Base-by-base conservation (phyloP, 2,113 vertebrate genomes). In the Anser cygnoides region DNA sequence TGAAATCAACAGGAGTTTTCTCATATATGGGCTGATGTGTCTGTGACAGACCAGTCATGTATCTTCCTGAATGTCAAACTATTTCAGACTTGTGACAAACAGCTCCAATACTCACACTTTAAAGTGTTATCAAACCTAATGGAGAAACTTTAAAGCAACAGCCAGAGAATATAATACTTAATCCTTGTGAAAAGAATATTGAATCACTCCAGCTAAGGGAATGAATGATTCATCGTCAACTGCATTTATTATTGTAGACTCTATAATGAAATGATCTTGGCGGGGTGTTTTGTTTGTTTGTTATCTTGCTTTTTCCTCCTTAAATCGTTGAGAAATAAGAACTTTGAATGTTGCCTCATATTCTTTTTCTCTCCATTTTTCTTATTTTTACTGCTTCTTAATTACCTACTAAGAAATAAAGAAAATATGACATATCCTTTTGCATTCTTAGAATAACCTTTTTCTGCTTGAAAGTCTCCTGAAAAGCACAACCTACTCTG, bases 401-500 rank as follows among this genome's bases (percentile, higher is more conserved):
- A 96, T 97, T 97, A 83, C 84, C 73, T 95, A 68, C 37, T 81
- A 93, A 89, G 89, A 89, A 96, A 93, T 83, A 91, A 96, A 94
- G 85, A 95, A 96, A 97, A 97, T 97, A 97, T 96, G 89, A 37
- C 76, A 94, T 97, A 96, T 89, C 91, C 96, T 98, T 98, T 98
- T 71, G 33, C 68, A 81, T 98, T 97, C 94, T 97, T 94, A 93
- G 43, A 96, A 94, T 98, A 98, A 98, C 98, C 97, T 98, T 98
- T 98, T 98, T 95, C 95, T 90, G 89, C 97, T 96, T 97, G 96
- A 97, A 97, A 98, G 95, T 98, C 97, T 97, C 97, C 98, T 96
- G 95, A 98, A 98, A 99, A 98, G 98, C 96, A 97, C 95, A 96
- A 86, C 91, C 97, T 98, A 91, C 96, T 98, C 97, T 98, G 97